These are phyloP conservation scores for Mnemiopsis leidyi DNA, from an alignment of 37 sponge, comb jelly and placozoan species.

Conservation along the genomic window DNA sequence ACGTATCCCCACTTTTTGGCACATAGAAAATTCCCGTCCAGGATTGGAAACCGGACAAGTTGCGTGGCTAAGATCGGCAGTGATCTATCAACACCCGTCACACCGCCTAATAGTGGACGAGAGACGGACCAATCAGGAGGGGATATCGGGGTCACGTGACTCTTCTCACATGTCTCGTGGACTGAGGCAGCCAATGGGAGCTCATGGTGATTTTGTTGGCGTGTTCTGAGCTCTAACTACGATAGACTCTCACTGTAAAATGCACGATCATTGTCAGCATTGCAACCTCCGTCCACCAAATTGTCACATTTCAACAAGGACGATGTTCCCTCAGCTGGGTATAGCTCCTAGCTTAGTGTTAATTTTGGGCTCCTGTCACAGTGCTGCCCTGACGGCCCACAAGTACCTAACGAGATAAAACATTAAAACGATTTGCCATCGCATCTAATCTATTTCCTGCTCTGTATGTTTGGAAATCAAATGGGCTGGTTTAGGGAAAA, in stretches of 20 bases:
- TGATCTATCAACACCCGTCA: slow-evolving; percentile 4
- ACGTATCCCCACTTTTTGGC: slow-evolving; percentile 16
- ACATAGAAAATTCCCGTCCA: slow-evolving; percentile 10
- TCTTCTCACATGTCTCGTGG: neutral
- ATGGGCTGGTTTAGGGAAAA: too few relatives aligned
- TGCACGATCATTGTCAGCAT: neutral
- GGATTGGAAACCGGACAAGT: slow-evolving; percentile 3
- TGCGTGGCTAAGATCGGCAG: neutral
- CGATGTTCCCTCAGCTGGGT: too few relatives aligned
- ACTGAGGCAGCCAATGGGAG: neutral
- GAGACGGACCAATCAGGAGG: neutral
- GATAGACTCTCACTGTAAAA: neutral
- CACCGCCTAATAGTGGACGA: neutral
- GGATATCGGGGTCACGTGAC: neutral
- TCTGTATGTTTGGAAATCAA: too few relatives aligned
- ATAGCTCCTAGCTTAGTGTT: too few relatives aligned
- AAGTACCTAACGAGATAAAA: neutral
- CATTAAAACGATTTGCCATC: neutral
- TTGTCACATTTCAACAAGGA: neutral
- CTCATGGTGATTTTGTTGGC: neutral
- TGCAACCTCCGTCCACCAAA: neutral
- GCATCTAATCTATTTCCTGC: neutral
- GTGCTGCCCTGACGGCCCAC: neutral
- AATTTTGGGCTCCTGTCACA: neutral
- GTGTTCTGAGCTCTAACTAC: neutral